A percentile compares a stretch with the other conserved stretches of the same genome.
phyloP scores from a whole-genome alignment of 1,140 invertebrate species.

The Eulimnadia texana region DNA sequence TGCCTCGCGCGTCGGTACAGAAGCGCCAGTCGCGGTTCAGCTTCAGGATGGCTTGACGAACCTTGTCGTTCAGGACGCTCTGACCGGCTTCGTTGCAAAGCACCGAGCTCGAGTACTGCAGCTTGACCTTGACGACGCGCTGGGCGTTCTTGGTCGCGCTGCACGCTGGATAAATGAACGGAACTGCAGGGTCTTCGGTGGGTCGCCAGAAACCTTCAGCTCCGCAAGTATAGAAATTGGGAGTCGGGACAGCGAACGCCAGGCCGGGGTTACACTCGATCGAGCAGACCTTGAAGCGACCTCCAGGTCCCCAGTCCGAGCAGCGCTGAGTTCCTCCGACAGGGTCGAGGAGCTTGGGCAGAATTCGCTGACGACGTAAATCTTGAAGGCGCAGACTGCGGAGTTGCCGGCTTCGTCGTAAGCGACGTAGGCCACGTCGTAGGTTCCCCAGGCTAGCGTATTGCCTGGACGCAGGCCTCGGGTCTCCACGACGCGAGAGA shows the following conservation, averaged over 20 bases:
- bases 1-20: conserved; percentile 45
- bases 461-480: conserved; percentile 79
- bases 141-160: conserved; percentile 75
- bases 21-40: conserved; percentile 86
- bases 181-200: conserved; percentile 55
- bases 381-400: conserved; percentile 83
- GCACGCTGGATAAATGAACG: conserved; percentile 77
- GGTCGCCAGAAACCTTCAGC: conserved; percentile 93
- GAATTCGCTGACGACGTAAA: conserved; percentile 79
- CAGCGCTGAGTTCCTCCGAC: conserved; percentile 78
- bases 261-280: conserved; percentile 72
- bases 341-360: conserved; percentile 75
- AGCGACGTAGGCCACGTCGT: conserved; percentile 85
- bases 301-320: conserved; percentile 87
- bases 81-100: conserved; percentile 87
- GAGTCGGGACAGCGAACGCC: conserved; percentile 75
- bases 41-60: conserved; percentile 69
- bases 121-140: conserved; percentile 77
- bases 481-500: conserved; percentile 63
- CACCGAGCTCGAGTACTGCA: conserved; percentile 85
- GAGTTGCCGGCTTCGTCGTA: conserved; percentile 79
- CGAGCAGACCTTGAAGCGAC: conserved; percentile 86
- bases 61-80: conserved; percentile 72
- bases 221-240: conserved; percentile 90
- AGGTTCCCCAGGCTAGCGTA: conserved; percentile 79